Evolutionary conservation across 2,797 vertebrate species (phyloP).

Genomic region (Enteromius paludinosus): DNA sequence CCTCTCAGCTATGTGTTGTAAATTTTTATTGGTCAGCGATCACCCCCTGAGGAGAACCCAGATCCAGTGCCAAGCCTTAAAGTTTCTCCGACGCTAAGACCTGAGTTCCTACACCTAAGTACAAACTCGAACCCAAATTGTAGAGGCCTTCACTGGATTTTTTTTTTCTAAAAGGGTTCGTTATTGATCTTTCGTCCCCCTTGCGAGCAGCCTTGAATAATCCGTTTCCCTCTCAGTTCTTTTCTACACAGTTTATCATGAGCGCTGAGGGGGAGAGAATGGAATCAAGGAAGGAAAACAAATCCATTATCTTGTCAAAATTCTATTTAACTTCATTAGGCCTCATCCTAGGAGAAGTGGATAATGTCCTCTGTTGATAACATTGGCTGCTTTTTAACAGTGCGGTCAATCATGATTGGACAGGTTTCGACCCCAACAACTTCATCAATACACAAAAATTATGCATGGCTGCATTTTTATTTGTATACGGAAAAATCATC

Average conservation of each 20-base stretch:
- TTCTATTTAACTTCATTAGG: constrained; percentile 64
- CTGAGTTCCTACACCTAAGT: constrained; percentile 44
- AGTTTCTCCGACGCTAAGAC: constrained; percentile 54
- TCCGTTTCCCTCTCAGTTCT: constrained; percentile 62
- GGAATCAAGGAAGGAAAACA: constrained; percentile 63
- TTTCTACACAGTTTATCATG: constrained; percentile 65
- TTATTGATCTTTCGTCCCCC: constrained; percentile 72
- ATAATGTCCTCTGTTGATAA: constrained; percentile 55
- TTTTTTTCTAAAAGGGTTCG: constrained; percentile 59
- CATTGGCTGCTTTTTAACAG: constrained; percentile 54
- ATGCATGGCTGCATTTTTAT: constrained; percentile 33
- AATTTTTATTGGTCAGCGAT: constrained; percentile 58
- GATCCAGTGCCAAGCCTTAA: constrained; percentile 22
- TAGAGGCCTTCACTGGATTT: constrained; percentile 60
- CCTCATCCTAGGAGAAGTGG: constrained; percentile 53
- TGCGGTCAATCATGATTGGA: constrained; percentile 52
- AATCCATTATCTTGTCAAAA: constrained; percentile 65
- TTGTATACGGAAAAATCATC: constrained; percentile 8
- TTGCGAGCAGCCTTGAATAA: constrained; percentile 66
- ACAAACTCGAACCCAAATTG: constrained; percentile 64
- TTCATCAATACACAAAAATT: constrained; percentile 43
- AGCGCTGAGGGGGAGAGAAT: constrained; percentile 55
- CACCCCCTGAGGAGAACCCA: constrained; percentile 47
- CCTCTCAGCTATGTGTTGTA: constrained; percentile 59
- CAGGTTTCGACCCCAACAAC: constrained; percentile 39